Conservation (phyloP, 2,888 invertebrate genomes). For the Leptarthrus brevirostris region DNA sequence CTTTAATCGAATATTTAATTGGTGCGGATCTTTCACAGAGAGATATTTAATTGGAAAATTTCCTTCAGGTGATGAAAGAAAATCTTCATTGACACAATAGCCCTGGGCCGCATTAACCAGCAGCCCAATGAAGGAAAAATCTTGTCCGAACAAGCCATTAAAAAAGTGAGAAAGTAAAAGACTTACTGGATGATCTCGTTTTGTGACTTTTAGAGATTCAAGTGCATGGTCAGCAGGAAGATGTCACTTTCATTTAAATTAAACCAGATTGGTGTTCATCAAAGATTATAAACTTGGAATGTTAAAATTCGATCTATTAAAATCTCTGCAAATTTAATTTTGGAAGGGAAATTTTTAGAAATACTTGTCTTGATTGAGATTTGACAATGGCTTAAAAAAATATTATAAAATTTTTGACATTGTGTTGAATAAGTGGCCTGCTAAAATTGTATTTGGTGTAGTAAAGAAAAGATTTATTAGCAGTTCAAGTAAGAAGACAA, state of each 20-base stretch:
- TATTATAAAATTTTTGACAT: too few relatives aligned
- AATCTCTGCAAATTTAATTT: too few relatives aligned
- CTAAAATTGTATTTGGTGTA: too few relatives aligned
- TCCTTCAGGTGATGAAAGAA: not conserved
- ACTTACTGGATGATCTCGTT: constrained; percentile 20
- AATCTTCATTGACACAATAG: constrained; percentile 12
- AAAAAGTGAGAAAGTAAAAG: constrained; percentile 16
- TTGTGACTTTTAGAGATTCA: constrained; percentile 1
- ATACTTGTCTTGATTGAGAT: too few relatives aligned
- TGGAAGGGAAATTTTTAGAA: too few relatives aligned
- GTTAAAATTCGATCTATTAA: too few relatives aligned
- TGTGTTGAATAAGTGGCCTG: too few relatives aligned
- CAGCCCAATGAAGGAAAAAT: not conserved
- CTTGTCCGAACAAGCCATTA: not conserved
- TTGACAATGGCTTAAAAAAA: too few relatives aligned
- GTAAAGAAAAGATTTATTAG: too few relatives aligned
- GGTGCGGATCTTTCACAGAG: not conserved
- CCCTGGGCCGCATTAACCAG: not conserved
- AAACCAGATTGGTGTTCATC: constrained; percentile 14
- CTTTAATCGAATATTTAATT: too few relatives aligned
- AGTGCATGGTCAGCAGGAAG: constrained; percentile 24
- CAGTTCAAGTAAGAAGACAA: too few relatives aligned
- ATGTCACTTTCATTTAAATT: constrained; percentile 9
- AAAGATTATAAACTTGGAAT: not conserved
- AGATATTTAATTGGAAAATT: not conserved